A percentile compares a stretch with the other conserved stretches of the same genome.
Conservation (phyloP, 2,888 invertebrate species). For the Archips crataeganus region DNA sequence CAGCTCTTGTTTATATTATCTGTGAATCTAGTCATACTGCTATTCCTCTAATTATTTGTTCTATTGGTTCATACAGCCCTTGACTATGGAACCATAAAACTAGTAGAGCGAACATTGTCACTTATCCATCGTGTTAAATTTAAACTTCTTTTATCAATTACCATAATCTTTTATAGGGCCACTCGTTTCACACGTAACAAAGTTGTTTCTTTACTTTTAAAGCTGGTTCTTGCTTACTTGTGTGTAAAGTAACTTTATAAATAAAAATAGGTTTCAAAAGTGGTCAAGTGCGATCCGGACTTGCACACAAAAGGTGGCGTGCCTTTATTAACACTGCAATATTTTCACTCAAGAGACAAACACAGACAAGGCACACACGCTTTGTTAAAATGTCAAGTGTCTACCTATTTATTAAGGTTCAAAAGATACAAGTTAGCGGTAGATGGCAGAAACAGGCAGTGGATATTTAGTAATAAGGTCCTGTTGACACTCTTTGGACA, state of each 20-base stretch:
- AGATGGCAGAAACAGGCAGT: not conserved
- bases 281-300: too few species aligned
- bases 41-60: too few species aligned
- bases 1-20: too few species aligned
- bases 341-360: too few species aligned
- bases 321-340: too few species aligned
- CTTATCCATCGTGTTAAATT: constrained; percentile 13
- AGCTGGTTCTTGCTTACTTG: not conserved
- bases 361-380: too few species aligned
- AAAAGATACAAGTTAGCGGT: not conserved
- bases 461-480: constrained; percentile 5
- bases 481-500: not conserved
- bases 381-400: too few species aligned
- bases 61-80: too few species aligned
- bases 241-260: too few species aligned
- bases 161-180: constrained; percentile 38
- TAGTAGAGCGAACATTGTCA: constrained; percentile 13
- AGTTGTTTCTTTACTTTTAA: constrained; percentile 21
- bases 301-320: too few species aligned
- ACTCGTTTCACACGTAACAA: constrained; percentile 32
- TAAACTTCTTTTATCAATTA: constrained; percentile 28
- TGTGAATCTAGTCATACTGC: too few species aligned
- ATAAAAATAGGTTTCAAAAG: too few species aligned
- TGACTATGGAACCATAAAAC: constrained; percentile 17
- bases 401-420: not conserved